Evolutionary conservation across 2,888 invertebrate species (phyloP).

Genomic region (Ariolimax columbianus): DNA sequence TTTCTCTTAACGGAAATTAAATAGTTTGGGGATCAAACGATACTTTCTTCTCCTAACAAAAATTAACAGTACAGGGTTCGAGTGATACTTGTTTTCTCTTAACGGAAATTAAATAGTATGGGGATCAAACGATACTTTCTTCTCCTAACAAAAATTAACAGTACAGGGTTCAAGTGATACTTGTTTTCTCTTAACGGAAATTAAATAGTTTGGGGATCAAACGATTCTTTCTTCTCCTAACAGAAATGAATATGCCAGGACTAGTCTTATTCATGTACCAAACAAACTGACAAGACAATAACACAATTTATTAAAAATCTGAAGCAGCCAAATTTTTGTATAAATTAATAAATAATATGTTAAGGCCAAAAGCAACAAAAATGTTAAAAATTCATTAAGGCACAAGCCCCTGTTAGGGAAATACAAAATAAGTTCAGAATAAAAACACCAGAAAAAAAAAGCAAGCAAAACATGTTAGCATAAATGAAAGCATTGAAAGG

Average conservation of each 20-base stretch:
- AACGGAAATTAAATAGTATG: too few relatives aligned
- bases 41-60: too few relatives aligned
- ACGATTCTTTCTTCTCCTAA: too few relatives aligned
- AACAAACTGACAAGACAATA: background rate
- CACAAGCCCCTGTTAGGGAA: background rate
- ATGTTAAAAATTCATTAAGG: constrained; percentile 24
- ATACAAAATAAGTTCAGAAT: background rate
- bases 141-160: too few relatives aligned
- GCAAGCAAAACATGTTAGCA: constrained; percentile 14
- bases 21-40: too few relatives aligned
- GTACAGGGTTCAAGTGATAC: too few relatives aligned
- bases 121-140: too few relatives aligned
- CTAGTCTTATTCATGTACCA: background rate
- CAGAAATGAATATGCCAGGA: background rate
- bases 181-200: too few relatives aligned
- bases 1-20: too few relatives aligned
- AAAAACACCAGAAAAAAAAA: constrained; percentile 25
- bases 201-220: too few relatives aligned
- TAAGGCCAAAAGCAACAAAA: constrained; percentile 24
- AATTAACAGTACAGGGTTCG: too few relatives aligned
- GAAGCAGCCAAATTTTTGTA: background rate
- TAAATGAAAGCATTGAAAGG: background rate
- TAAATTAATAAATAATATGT: constrained; percentile 3
- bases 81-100: too few relatives aligned
- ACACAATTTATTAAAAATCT: background rate